phyloP scores from a whole-genome alignment of 2,888 invertebrate genomes.

The Vesta saturnalis region DNA sequence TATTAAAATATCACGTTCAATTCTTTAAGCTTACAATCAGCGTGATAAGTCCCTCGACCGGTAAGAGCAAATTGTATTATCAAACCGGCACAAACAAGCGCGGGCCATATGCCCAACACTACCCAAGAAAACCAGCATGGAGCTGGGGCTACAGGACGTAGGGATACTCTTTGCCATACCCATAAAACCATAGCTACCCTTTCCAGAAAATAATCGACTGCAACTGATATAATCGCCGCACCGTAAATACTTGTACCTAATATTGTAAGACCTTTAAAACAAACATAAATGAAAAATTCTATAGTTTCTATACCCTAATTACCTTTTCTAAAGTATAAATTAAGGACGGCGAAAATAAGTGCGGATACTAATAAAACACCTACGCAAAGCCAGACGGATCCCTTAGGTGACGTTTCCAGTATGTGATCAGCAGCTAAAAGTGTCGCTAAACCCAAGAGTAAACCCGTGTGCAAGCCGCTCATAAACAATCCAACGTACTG shows the following conservation, averaged over 20 bases:
- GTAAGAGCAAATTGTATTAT: constrained; percentile 77
- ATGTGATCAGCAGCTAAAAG: constrained; percentile 70
- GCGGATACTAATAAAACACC: constrained; percentile 74
- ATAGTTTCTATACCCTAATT: constrained; percentile 19
- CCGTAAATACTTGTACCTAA: constrained; percentile 81
- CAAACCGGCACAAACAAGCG: constrained; percentile 73
- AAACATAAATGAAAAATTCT: not conserved
- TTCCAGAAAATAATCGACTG: constrained; percentile 81
- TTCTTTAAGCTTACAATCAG: constrained; percentile 65
- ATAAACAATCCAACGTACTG: constrained; percentile 85
- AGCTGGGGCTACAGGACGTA: constrained; percentile 66
- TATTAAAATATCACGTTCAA: constrained; percentile 8
- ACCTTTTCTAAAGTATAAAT: constrained; percentile 81
- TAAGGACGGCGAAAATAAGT: constrained; percentile 75
- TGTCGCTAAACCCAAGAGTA: constrained; percentile 70
- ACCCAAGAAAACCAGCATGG: constrained; percentile 81
- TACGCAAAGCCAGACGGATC: constrained; percentile 74
- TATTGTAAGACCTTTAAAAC: constrained; percentile 70
- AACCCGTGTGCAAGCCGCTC: constrained; percentile 81
- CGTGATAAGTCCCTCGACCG: constrained; percentile 72
- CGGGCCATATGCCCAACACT: constrained; percentile 78
- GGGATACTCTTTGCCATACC: constrained; percentile 75
- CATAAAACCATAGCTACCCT: constrained; percentile 75
- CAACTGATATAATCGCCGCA: constrained; percentile 74
- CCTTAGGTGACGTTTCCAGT: constrained; percentile 65